Percentiles rank a stretch among this genome's conserved stretches.
phyloP scores from a whole-genome alignment of 2,888 invertebrate genomes.

The Epirrita christyi region DNA sequence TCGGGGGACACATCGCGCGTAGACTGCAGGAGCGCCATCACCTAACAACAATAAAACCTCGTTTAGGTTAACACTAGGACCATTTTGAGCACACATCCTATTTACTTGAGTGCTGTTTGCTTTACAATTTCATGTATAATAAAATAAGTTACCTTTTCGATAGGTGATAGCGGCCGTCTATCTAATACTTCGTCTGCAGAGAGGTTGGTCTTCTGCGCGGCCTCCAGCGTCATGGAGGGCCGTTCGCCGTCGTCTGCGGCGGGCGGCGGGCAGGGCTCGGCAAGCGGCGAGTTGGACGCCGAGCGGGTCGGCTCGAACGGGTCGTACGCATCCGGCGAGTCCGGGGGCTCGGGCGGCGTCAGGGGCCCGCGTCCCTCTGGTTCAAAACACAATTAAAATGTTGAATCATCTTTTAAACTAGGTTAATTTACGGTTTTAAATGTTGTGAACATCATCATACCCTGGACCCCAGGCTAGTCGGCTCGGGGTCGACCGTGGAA shows the following conservation, averaged over 20 bases:
- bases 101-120: neutral
- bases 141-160: conserved; percentile 72
- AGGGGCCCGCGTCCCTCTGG: conserved; percentile 86
- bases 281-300: conserved; percentile 85
- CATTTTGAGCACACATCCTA: neutral
- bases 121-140: neutral
- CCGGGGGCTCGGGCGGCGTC: conserved; percentile 82
- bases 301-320: conserved; percentile 96
- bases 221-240: conserved; percentile 70
- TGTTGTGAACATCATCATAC: too few species aligned
- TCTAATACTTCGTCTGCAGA: conserved; percentile 79
- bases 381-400: neutral
- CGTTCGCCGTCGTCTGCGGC: conserved; percentile 40
- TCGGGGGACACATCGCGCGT: conserved; percentile 75
- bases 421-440: too few species aligned
- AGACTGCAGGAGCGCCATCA: conserved; percentile 84
- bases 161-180: conserved; percentile 81
- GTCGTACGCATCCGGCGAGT: conserved; percentile 94
- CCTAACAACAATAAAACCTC: conserved; percentile 37
- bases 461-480: too few species aligned
- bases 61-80: neutral
- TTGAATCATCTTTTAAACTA: too few species aligned
- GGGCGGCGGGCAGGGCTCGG: conserved; percentile 80
- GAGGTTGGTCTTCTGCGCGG: conserved; percentile 77
- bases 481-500: too few species aligned